Base-by-base conservation (phyloP, 2,888 invertebrate species). In the Calameuta pallipes region DNA sequence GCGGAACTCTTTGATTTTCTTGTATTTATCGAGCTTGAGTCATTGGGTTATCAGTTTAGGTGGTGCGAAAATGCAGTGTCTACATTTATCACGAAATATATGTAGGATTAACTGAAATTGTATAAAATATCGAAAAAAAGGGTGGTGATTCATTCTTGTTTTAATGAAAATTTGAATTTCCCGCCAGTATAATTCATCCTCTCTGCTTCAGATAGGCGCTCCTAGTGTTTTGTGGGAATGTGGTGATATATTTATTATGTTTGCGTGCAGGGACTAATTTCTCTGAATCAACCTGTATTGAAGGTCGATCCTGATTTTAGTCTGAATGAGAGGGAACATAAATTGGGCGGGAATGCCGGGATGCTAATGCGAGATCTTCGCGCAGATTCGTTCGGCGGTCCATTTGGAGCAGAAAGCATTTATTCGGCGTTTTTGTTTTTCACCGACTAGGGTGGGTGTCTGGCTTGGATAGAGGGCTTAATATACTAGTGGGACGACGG, bases 311-410 rank as follows among this genome's bases (percentile, higher is more conserved):
- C 23, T 56, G 23, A 56, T 2, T 56, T 56, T 56, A 56, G 2
- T 23, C 23, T 23, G 9, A 75, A 79, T 82, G 80, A 84, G 80
- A 79, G 79, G 83, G 76, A 86, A 86, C 86, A 83, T 83, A 83
- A 82, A 86, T 84, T 83, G 82, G 86, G 86, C 82, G 86, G 86
- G 80, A 78, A 79, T 75, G 73, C 78, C 56, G 80, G 85, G 83
- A 86, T 86, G 84, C 85, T 86, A 85, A 86, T 86, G 83, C 84
- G 82, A 85, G 83, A 85, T 86, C 84, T 86, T 82, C 81, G 75
- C 82, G 81, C 81, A 81, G 23, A 56, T 56, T 56, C 78, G 84
- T 78, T 71, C 71, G 31, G 82, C 80, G 82, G 82, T 82, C 83
- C 85, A 83, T 86, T 84, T 84, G 82, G 79, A 80, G 56, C 79